Evolutionary conservation across 2,888 invertebrate genomes (phyloP).

Genomic region (Aleiodes testaceus): DNA sequence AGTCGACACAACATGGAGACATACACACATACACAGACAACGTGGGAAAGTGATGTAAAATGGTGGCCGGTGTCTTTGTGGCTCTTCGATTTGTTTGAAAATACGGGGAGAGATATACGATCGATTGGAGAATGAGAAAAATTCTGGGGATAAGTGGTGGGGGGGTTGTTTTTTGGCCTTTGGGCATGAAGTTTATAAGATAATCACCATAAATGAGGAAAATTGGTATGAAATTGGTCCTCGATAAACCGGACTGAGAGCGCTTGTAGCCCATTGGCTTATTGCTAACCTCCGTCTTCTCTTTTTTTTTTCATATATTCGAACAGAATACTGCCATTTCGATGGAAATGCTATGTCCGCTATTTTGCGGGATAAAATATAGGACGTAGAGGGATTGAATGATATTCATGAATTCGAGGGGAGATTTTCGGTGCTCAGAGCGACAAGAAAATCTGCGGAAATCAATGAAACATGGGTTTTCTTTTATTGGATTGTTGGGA

Average conservation of each 20-base stretch:
- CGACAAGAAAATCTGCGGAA: slow-evolving; percentile 39
- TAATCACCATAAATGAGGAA: slow-evolving; percentile 69
- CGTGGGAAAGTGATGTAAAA: slow-evolving; percentile 19
- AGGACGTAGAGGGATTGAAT: slow-evolving; percentile 41
- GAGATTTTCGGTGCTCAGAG: neutral
- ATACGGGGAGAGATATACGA: no score
- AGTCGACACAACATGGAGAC: neutral
- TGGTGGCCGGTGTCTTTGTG: neutral
- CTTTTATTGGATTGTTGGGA: neutral
- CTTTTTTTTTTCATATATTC: slow-evolving; percentile 49
- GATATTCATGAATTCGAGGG: slow-evolving; percentile 36
- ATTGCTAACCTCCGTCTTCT: slow-evolving; percentile 31
- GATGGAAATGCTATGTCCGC: slow-evolving; percentile 69
- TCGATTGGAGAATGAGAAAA: no score
- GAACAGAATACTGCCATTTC: slow-evolving; percentile 67
- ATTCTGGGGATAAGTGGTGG: slow-evolving; percentile 41
- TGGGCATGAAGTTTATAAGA: slow-evolving; percentile 62
- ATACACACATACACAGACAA: neutral
- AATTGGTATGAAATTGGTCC: slow-evolving; percentile 71
- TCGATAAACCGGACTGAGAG: slow-evolving; percentile 59
- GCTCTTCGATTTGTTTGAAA: neutral
- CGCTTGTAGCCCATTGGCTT: slow-evolving; percentile 30
- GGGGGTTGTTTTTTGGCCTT: slow-evolving; percentile 52
- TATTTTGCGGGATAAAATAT: slow-evolving; percentile 70
- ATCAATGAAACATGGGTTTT: slow-evolving; percentile 35